These are phyloP conservation scores for Panagrolaimus sp. DNA, from an alignment of 1,140 invertebrate genomes.

Conservation along the genomic window DNA sequence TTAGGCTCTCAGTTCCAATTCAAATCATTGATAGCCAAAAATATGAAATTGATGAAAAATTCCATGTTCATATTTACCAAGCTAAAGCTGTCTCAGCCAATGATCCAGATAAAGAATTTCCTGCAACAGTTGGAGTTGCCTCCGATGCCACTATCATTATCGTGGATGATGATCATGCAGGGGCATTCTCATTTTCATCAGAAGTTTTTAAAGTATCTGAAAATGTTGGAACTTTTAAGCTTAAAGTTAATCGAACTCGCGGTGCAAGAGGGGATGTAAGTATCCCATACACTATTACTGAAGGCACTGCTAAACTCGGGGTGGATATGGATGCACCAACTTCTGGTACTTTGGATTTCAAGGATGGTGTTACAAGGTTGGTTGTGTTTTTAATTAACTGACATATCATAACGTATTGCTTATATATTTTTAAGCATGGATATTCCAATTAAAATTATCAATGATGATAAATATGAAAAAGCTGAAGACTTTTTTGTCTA, in stretches of 20 bases:
- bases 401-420: no score
- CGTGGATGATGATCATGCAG: constrained; percentile 94
- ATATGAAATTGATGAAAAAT: constrained; percentile 54
- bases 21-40: constrained; percentile 51
- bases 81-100: constrained; percentile 61
- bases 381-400: background rate
- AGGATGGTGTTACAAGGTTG: background rate
- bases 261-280: constrained; percentile 82
- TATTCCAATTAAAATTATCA: constrained; percentile 71
- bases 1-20: constrained; percentile 27
- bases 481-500: constrained; percentile 79
- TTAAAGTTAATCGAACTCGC: constrained; percentile 70
- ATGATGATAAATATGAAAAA: constrained; percentile 95
- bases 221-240: constrained; percentile 80
- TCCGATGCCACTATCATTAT: constrained; percentile 95
- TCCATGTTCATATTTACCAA: constrained; percentile 38
- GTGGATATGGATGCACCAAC: constrained; percentile 92
- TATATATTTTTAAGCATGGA: constrained; percentile 14
- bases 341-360: constrained; percentile 68
- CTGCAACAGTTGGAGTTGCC: constrained; percentile 69
- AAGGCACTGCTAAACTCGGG: constrained; percentile 80
- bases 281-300: constrained; percentile 80
- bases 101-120: constrained; percentile 20
- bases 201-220: constrained; percentile 66
- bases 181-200: constrained; percentile 83